phyloP scores from a whole-genome alignment of 2,113 vertebrate genomes.

The Formicarius rufipectus region DNA sequence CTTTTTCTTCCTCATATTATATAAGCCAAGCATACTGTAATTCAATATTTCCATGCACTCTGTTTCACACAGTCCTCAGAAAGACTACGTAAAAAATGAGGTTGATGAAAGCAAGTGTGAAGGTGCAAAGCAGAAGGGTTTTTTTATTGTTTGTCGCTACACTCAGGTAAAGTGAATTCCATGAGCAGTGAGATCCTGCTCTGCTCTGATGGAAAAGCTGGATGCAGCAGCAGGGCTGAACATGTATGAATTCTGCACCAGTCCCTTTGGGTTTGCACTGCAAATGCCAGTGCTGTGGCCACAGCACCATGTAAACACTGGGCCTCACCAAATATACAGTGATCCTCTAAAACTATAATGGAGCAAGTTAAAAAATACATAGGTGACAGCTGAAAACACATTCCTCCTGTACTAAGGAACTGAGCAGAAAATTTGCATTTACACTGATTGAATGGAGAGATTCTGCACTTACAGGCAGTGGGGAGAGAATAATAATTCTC shows the following conservation, averaged over 20 bases:
- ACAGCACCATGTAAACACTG: neutral
- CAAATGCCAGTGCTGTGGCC: neutral
- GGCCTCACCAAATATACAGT: neutral
- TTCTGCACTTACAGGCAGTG: neutral
- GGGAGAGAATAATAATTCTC: neutral
- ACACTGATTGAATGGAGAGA: accelerated
- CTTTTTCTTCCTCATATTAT: neutral
- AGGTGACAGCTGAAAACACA: neutral
- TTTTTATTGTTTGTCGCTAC: neutral
- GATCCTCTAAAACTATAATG: neutral
- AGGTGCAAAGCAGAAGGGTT: neutral
- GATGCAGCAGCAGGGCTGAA: neutral
- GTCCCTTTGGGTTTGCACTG: neutral
- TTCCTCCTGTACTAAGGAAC: neutral
- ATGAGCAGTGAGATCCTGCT: neutral
- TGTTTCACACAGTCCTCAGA: neutral
- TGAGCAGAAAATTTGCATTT: neutral
- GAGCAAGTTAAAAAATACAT: constrained; percentile 13
- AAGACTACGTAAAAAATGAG: neutral
- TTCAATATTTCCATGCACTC: neutral
- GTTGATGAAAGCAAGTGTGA: neutral
- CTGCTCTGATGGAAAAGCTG: neutral
- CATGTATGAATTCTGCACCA: neutral
- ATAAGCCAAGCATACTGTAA: neutral
- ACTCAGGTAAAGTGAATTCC: neutral